These are phyloP conservation scores for Umimayanthus chanpuru DNA, from an alignment of 92 coral and sea anemone genomes.

Conservation along the genomic window DNA sequence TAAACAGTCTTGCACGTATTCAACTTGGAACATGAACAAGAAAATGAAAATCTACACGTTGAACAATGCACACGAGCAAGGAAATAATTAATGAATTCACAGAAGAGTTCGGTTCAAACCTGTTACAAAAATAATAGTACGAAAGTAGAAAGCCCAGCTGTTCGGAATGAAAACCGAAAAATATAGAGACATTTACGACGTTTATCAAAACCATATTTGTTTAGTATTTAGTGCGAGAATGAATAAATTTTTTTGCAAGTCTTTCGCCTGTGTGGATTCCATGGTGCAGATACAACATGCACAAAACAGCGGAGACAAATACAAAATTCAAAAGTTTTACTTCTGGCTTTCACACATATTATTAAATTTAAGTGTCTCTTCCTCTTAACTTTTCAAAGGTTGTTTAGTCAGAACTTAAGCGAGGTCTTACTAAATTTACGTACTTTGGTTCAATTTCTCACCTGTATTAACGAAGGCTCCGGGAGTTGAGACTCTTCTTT, in stretches of 20 bases:
- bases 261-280: constrained; percentile 4
- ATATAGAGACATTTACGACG: not conserved
- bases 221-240: not conserved
- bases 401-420: constrained; percentile 9
- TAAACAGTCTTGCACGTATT: not conserved
- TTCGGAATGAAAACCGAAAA: constrained; percentile 12
- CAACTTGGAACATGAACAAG: not conserved
- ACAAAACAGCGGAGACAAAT: not conserved
- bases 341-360: not conserved
- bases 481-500: constrained; percentile 21
- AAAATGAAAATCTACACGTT: not conserved
- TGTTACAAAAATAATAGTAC: not conserved
- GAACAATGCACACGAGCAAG: not conserved
- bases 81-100: not conserved
- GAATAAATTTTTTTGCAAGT: not conserved
- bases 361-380: not conserved
- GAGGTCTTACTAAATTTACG: constrained; percentile 16
- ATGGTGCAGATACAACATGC: not conserved
- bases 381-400: constrained; percentile 9
- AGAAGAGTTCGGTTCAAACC: not conserved
- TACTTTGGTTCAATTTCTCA: constrained; percentile 22
- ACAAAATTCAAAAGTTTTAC: constrained; percentile 3
- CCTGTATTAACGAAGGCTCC: constrained; percentile 14
- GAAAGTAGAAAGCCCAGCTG: constrained; percentile 10
- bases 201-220: not conserved